These are phyloP conservation scores for Sturmia bella DNA, from an alignment of 2,888 invertebrate genomes.

Conservation along the genomic window DNA sequence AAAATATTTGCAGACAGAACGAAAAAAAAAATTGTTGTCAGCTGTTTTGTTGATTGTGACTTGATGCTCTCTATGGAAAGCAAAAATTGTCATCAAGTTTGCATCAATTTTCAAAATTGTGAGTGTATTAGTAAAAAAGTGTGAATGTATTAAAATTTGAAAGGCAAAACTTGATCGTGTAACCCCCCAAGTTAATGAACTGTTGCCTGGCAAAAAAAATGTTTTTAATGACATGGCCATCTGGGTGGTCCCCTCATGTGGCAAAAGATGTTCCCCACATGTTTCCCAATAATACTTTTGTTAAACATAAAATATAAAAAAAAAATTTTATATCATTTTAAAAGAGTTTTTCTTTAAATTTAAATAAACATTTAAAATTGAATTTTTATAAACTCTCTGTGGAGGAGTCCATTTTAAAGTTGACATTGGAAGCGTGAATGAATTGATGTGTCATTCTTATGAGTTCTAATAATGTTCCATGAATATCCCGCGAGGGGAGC, in stretches of 20 bases:
- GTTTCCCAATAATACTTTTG: conserved; percentile 6
- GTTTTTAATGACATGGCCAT: too few relatives aligned
- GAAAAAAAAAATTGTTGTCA: too few relatives aligned
- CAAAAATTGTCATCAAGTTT: too few relatives aligned
- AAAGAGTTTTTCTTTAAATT: conserved; percentile 50
- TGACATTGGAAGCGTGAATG: conserved; percentile 39
- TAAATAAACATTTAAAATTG: conserved; percentile 53
- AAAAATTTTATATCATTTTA: conserved; percentile 48
- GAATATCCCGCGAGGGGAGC: neutral
- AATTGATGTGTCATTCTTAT: conserved; percentile 34
- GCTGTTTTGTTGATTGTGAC: too few relatives aligned
- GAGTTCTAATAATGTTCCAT: conserved; percentile 7
- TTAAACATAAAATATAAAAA: neutral
- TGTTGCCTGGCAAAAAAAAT: too few relatives aligned
- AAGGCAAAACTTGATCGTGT: too few relatives aligned
- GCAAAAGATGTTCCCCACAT: conserved; percentile 60
- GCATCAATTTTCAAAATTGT: too few relatives aligned
- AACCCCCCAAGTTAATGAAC: too few relatives aligned
- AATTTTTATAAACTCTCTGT: conserved; percentile 32
- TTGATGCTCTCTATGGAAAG: too few relatives aligned
- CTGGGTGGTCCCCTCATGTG: neutral
- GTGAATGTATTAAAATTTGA: too few relatives aligned
- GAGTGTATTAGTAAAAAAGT: too few relatives aligned
- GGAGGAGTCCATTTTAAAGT: conserved; percentile 5
- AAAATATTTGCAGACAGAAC: too few relatives aligned